phyloP scores from a whole-genome alignment of 1,140 invertebrate genomes.

The Drosophila ironensis region DNA sequence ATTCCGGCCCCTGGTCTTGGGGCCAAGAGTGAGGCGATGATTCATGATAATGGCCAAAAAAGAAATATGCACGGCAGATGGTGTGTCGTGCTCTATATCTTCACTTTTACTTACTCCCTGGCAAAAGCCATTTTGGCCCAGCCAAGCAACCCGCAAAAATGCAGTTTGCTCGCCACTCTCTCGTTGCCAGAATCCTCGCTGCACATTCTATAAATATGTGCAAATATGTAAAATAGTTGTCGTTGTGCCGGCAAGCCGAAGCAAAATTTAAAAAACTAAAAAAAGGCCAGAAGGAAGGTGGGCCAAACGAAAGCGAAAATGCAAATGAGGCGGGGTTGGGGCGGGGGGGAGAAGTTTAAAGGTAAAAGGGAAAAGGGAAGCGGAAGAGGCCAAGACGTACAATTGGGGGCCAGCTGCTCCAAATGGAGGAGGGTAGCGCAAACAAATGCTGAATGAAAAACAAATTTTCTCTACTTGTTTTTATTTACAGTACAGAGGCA shows the following conservation, averaged over 20 bases:
- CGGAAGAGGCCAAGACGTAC: neutral
- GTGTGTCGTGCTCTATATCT: constrained; percentile 22
- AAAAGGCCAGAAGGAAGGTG: neutral
- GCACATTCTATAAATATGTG: constrained; percentile 66
- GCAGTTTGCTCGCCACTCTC: constrained; percentile 12
- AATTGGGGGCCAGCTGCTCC: constrained; percentile 11
- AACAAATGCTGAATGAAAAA: constrained; percentile 48
- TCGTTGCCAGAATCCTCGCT: constrained; percentile 7
- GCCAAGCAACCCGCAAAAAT: constrained; percentile 10
- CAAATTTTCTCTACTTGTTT: constrained; percentile 42
- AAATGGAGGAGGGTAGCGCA: constrained; percentile 23
- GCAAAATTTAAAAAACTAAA: neutral
- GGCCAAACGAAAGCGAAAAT: constrained; percentile 47
- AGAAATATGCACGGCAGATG: constrained; percentile 7
- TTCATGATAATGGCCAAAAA: constrained; percentile 19
- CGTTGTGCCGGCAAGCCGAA: constrained; percentile 30
- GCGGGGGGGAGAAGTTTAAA: neutral
- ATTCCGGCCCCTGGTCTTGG: neutral
- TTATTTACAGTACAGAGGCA: constrained; percentile 42
- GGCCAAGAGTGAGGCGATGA: constrained; percentile 12
- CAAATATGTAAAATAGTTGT: constrained; percentile 56
- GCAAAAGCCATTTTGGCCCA: constrained; percentile 17
- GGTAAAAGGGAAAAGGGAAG: neutral
- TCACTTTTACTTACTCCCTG: constrained; percentile 28
- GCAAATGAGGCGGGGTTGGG: neutral